Base-by-base conservation (phyloP, 2,113 vertebrate species). In the Oncorhynchus clarkii region DNA sequence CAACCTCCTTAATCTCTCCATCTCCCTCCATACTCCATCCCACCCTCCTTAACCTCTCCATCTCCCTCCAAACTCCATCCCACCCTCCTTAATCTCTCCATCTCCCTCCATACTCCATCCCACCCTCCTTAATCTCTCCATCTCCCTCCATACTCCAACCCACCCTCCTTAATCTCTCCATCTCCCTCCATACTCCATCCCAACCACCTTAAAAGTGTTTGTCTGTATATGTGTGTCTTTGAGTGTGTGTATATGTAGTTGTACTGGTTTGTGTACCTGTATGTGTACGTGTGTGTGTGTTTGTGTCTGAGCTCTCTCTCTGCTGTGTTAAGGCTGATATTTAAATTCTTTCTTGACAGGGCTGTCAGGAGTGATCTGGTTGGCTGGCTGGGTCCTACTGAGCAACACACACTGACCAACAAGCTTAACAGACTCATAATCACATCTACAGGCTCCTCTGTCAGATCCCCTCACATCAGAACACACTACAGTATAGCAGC, bases 401-500 rank as follows among this genome's bases (percentile, higher is more conserved):
- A 80, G 70, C 84, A 83, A 78, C 65, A 22, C 13, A 0, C 20
- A 57, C 79, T 60, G 57, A 86, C 76, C 88, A 75, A 78, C 49
- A 74, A 59, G 49, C 82, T 81, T 59, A 70, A 80, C 73, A 77
- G 70, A 77, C 70, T 75, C 57, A 74, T 82, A 54, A 24, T 70
- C 27, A 71, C 64, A 65, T 83, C 64, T 45, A 62, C 34, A 73
- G 68, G 75, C 67, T 75, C 76, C 3, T 8, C 49, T 77, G 83
- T 87, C 86, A 84, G 8, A 20, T 60, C 59, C 8, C 3, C 57
- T 77, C 75, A 78, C 84, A 71, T 88, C 71, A 78, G 78, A 51
- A 72, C 51, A 51, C 20, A 29, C 70, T 24, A 16, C 72, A 69
- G 65, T 31, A 71, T n/a, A 3, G 31, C 57, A 67, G 4, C 65